Evolutionary conservation across 2,797 vertebrate species (phyloP), one percentile per base, ranked within the genome.

Genomic region (Danio tinwini): DNA sequence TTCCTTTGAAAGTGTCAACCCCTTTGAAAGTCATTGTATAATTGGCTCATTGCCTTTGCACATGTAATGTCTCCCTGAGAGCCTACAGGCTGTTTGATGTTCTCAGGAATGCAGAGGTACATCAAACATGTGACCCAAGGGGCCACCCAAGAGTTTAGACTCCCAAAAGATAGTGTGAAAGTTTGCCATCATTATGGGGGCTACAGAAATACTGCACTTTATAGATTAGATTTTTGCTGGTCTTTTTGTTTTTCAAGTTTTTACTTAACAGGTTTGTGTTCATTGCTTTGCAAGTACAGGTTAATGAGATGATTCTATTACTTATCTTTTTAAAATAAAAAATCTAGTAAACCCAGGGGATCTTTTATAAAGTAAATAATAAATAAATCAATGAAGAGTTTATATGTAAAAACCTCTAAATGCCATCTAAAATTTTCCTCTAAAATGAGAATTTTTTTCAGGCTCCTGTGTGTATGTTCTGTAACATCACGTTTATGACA

Each of bases 81-180:
- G 37, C 45, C 45, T 78, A 37, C 17, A 44, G 12, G 42, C 58
- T 47, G 69, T 73, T 80, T 80, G 78, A 80, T 67, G 64, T 67
- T 64, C 49, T 76, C 61, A 63, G 73, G 75, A 80, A 76, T 81
- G 58, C 67, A 47, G 70, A 49, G 44, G 40, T 59, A 69, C 58
- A 37, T 62, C 64, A 82, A 61, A 62, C 77, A 78, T 82, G 80
- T 83, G 80, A 81, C 69, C 70, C 62, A 47, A 45, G 70, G 29
- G 82, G 74, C 80, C 82, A 80, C 80, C 50, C 72, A 84, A 71
- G 75, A 84, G 70, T 42, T 72, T 45, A 59, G 70, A 82, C 69
- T 49, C 76, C 47, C 50, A 49, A 56, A 62, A 62, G 56, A 45
- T 39, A 47, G 14, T 78, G n/a, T n/a, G 13, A 17, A 19, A 78